Base-by-base conservation (phyloP, 2,888 invertebrate genomes). In the Osmoderma eremita region DNA sequence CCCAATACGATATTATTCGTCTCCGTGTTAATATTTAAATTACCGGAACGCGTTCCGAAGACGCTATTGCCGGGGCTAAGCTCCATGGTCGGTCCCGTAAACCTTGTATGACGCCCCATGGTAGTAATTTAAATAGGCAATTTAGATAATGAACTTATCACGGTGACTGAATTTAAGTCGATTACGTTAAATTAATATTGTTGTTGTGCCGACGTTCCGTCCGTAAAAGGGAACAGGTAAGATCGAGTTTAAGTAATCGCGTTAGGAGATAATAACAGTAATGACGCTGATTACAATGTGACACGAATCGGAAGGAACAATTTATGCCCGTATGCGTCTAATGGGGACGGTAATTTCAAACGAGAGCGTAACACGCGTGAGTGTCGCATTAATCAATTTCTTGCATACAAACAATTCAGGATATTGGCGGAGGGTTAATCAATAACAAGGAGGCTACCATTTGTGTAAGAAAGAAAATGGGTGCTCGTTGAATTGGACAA, bases 71-170 rank as follows among this genome's bases (percentile, higher is more conserved):
- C 20, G 5, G 15, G 39, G 41, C 30, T 30, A 30, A 30, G 6
- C 30, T 30, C 30, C 30, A 5, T 10, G 3, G 30, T 5, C 1
- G 3, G 30, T 4, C 30, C 30, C 30, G 8, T 30, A 38, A 20
- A 20, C 39, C 18, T 13, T 45, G 42, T 24, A 42, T 58, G 45
- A 45, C 30, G 45, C 58, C 42, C 24, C 45, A 24, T 24, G 24
- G 24, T 15, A 53, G 15, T 58, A 58, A 58, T 58, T 58, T 58
- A 58, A 58, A 58, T 58, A 45, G 58, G 58, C 58, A 58, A 58
- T 58, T 58, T 58, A 58, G 58, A 58, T 58, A 58, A 58, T 58
- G 58, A 58, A 58, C 58, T 58, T 58, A 58, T 58, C 58, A 58
- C 58, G 58, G 58, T 58, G 58, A 58, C 58, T 58, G 58, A 45